Percentiles rank a stretch among this genome's conserved stretches.
Conservation (phyloP, 2,113 vertebrate species). For the Hystrix cristata region DNA sequence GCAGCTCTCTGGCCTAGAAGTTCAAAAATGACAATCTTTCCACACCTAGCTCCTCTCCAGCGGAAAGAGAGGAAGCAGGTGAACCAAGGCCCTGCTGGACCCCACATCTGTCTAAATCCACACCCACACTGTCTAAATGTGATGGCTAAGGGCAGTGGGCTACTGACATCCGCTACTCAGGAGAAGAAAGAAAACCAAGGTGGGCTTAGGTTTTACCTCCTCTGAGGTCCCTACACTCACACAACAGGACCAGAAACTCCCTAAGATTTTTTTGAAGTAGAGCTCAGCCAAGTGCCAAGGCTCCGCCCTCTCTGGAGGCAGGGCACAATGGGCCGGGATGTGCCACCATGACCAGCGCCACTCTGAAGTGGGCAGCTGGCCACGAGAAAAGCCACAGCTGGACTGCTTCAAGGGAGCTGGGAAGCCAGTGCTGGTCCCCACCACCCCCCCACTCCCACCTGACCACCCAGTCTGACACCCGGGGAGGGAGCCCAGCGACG, state of each 20-base stretch:
- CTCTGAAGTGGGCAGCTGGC: neutral
- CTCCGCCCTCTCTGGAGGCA: neutral
- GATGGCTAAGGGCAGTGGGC: neutral
- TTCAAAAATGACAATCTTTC: neutral
- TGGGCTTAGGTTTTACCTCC: constrained; percentile 56
- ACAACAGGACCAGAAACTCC: constrained; percentile 50
- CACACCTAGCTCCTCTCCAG: neutral
- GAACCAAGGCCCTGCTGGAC: neutral
- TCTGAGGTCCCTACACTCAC: neutral
- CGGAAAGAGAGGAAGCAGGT: neutral
- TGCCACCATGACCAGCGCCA: neutral
- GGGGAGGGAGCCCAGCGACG: accelerated
- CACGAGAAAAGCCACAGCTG: constrained; percentile 11
- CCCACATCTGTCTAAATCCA: neutral
- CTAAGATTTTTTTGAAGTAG: constrained; percentile 63
- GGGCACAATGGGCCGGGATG: neutral
- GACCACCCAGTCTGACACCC: neutral
- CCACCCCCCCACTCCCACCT: neutral
- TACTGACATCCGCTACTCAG: neutral
- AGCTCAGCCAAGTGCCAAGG: constrained; percentile 14
- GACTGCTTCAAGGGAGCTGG: neutral
- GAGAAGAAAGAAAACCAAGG: constrained; percentile 33
- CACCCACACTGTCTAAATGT: no score
- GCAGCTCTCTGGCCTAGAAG: neutral
- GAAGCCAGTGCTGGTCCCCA: neutral